Percentiles rank a stretch among this genome's conserved stretches.
Conservation (phyloP, 2,113 vertebrate genomes). For the Callospermophilus lateralis region DNA sequence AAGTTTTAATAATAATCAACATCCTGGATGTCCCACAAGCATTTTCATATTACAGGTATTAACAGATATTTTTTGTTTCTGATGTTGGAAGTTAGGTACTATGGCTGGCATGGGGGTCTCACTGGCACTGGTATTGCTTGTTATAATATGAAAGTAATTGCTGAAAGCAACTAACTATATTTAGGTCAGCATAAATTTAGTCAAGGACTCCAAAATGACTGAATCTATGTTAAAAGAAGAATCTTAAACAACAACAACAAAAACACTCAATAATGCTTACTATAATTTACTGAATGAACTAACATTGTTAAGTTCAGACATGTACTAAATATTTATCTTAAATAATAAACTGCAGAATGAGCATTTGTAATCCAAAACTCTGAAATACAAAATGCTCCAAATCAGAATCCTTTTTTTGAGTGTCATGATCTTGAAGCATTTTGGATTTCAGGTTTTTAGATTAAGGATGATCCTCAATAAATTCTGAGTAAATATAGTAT, state of each 20-base stretch:
- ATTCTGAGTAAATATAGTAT: neutral
- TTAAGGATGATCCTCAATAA: neutral
- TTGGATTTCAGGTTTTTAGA: neutral
- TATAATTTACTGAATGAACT: neutral
- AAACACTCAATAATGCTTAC: neutral
- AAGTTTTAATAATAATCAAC: neutral
- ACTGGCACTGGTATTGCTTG: neutral
- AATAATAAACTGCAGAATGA: neutral
- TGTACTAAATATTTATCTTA: neutral
- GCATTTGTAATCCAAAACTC: neutral
- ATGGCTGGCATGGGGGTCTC: neutral
- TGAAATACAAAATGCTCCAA: neutral
- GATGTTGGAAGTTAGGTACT: neutral
- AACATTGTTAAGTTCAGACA: slow-evolving; percentile 18
- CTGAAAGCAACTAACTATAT: neutral
- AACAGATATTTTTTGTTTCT: neutral
- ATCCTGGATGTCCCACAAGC: neutral
- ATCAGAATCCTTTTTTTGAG: neutral
- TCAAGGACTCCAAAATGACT: neutral
- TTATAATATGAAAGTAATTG: neutral
- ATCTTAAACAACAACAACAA: neutral
- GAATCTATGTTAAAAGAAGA: neutral
- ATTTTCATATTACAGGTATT: neutral
- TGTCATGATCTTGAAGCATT: neutral
- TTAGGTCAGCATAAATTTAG: neutral